Evolutionary conservation across 1,140 invertebrate species (phyloP).

Genomic region (Drosophila grimshawi): DNA sequence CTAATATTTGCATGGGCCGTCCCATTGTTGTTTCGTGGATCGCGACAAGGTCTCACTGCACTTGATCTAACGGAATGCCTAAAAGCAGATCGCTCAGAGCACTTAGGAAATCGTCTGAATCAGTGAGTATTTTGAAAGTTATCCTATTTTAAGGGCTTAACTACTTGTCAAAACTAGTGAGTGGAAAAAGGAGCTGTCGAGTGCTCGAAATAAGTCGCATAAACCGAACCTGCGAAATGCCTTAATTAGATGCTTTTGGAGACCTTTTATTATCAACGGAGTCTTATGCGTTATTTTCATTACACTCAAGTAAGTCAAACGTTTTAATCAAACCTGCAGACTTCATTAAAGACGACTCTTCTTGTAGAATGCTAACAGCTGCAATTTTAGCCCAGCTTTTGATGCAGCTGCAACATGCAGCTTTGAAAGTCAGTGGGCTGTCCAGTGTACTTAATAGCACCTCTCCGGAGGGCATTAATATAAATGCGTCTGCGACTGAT

Average conservation of each 20-base stretch:
- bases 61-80: conserved; percentile 83
- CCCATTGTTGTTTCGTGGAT: conserved; percentile 77
- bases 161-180: conserved; percentile 70
- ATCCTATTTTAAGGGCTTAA: neutral
- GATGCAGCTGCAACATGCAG: conserved; percentile 70
- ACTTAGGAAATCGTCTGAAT: conserved; percentile 79
- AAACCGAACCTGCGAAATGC: conserved; percentile 85
- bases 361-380: conserved; percentile 84
- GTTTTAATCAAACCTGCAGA: neutral
- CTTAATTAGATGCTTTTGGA: conserved; percentile 83
- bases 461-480: neutral
- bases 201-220: conserved; percentile 68
- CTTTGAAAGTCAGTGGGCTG: neutral
- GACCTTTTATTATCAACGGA: conserved; percentile 84
- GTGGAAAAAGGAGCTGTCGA: conserved; percentile 85
- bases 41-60: conserved; percentile 65
- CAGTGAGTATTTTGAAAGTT: conserved; percentile 55
- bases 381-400: conserved; percentile 84
- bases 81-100: conserved; percentile 76
- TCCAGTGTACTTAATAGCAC: neutral
- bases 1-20: conserved; percentile 84
- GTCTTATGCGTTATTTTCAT: conserved; percentile 83
- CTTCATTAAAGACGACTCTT: neutral
- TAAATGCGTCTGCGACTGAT: neutral
- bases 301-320: conserved; percentile 82